phyloP scores from a whole-genome alignment of 2,797 vertebrate genomes.

The Trichosurus vulpecula region DNA sequence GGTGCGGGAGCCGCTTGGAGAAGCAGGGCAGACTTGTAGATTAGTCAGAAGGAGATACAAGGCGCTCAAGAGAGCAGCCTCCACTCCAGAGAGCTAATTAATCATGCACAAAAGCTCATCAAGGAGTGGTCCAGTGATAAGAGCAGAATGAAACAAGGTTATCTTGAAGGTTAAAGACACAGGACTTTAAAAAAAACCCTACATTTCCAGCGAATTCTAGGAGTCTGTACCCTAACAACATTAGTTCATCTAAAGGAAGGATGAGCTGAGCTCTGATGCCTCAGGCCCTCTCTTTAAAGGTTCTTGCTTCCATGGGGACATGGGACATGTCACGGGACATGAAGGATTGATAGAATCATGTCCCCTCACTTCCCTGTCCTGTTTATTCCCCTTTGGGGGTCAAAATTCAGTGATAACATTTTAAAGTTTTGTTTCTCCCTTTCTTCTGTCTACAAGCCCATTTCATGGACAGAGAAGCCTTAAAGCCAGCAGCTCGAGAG shows the following conservation, averaged over 20 bases:
- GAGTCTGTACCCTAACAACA: neutral
- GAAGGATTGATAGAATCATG: neutral
- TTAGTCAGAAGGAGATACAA: constrained; percentile 63
- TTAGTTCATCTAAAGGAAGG: neutral
- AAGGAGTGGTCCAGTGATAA: constrained; percentile 78
- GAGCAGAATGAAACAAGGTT: constrained; percentile 79
- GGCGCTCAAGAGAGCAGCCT: constrained; percentile 64
- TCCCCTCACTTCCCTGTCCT: neutral
- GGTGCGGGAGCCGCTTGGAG: constrained; percentile 37
- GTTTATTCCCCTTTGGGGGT: neutral
- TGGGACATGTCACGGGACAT: too few species aligned
- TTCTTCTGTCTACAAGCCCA: neutral
- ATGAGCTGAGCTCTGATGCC: neutral
- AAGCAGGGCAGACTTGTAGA: constrained; percentile 48
- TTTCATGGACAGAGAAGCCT: neutral
- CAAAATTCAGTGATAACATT: neutral
- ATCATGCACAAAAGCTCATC: constrained; percentile 83
- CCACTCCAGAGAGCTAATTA: constrained; percentile 77
- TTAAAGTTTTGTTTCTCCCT: neutral
- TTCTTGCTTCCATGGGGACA: neutral
- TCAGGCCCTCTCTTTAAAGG: neutral
- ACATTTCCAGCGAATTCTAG: neutral
- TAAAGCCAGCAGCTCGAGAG: neutral
- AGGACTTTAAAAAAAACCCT: neutral
- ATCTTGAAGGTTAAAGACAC: constrained; percentile 80